Percentiles rank a stretch among this genome's conserved stretches.
These are phyloP conservation scores for Chaetodon trifascialis DNA, from an alignment of 2,113 vertebrate genomes.

Conservation along the genomic window DNA sequence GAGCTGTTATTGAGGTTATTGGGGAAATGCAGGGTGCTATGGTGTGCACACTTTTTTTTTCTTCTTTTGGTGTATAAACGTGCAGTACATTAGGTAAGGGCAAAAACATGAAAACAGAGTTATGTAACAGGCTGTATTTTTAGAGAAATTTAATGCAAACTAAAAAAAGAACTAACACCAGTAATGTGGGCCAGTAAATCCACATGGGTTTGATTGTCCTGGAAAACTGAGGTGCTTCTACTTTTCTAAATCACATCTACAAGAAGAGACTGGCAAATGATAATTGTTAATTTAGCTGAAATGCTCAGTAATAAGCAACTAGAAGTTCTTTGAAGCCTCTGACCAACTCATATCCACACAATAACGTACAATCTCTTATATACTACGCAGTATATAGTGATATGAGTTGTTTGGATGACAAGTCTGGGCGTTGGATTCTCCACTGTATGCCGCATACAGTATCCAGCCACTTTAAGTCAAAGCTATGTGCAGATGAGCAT, in stretches of 20 bases:
- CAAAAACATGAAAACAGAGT: conserved; percentile 58
- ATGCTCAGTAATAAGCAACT: conserved; percentile 71
- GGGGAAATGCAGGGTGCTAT: conserved; percentile 63
- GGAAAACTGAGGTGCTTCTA: conserved; percentile 44
- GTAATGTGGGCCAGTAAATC: conserved; percentile 52
- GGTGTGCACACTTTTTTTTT: conserved; percentile 35
- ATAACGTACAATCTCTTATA: conserved; percentile 55
- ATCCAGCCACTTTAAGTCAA: conserved; percentile 72
- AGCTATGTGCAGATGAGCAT: conserved; percentile 80
- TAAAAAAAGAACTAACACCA: conserved; percentile 32
- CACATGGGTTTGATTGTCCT: conserved; percentile 53
- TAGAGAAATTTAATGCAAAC: conserved; percentile 48
- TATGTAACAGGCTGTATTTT: conserved; percentile 54
- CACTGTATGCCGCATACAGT: conserved; percentile 82
- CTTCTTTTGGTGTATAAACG: conserved; percentile 38
- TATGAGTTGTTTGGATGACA: conserved; percentile 76
- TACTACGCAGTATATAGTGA: conserved; percentile 71
- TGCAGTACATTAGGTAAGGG: conserved; percentile 62
- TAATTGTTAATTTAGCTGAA: conserved; percentile 39
- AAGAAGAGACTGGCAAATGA: conserved; percentile 23
- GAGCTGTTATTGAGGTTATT: conserved; percentile 22
- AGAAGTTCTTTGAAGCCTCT: conserved; percentile 53
- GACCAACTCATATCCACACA: conserved; percentile 74
- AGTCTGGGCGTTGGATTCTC: conserved; percentile 68
- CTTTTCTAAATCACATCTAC: conserved; percentile 18